A percentile compares a stretch with the other conserved stretches of the same genome.
These are phyloP conservation scores for human DNA, from an alignment of 2,113 vertebrate genomes.

Conservation along the genomic window DNA sequence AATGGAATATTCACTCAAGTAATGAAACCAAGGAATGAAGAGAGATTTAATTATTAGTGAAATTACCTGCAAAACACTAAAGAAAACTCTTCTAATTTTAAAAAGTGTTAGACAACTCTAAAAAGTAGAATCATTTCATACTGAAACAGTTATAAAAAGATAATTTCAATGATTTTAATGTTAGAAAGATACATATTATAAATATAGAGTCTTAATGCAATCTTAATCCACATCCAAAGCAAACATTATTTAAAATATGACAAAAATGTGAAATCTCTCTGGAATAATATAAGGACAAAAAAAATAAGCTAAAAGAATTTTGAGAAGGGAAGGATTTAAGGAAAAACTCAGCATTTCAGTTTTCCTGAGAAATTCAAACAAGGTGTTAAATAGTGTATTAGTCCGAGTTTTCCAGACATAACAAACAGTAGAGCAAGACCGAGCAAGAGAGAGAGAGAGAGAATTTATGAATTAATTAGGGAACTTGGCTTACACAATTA, in stretches of 20 bases:
- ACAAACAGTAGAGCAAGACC: background rate
- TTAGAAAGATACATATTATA: background rate
- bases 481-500: background rate
- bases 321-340: background rate
- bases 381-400: background rate
- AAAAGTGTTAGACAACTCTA: background rate
- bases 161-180: background rate
- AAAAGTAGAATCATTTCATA: background rate
- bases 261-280: background rate
- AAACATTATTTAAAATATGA: background rate
- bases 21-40: background rate
- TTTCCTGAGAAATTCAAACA: background rate
- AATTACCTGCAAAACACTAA: background rate
- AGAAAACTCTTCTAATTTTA: background rate
- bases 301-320: background rate
- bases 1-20: background rate
- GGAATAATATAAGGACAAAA: background rate
- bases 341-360: background rate
- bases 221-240: background rate
- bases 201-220: background rate
- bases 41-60: background rate
- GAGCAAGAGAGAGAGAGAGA: fast-evolving
- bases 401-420: background rate
- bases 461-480: background rate
- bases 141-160: background rate